Evolutionary conservation across 2,888 invertebrate genomes (phyloP).

Genomic region (Harpagoxenus sublaevis): DNA sequence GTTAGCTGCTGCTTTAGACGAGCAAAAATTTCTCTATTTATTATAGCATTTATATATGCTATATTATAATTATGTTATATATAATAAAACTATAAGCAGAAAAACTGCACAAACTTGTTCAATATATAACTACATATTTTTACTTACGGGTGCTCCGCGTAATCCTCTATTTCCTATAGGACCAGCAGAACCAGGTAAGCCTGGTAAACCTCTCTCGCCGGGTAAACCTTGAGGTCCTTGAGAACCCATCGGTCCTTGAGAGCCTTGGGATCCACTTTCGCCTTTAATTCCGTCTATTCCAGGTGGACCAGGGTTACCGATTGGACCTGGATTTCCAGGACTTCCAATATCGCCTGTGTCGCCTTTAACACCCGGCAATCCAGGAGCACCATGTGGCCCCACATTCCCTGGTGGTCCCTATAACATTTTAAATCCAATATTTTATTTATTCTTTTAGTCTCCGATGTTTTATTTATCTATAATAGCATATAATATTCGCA

Average conservation of each 20-base stretch:
- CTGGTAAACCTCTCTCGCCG: constrained; percentile 91
- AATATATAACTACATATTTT: constrained; percentile 6
- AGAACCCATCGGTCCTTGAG: constrained; percentile 91
- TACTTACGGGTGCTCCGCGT: constrained; percentile 89
- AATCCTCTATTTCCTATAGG: constrained; percentile 89
- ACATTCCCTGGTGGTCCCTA: constrained; percentile 91
- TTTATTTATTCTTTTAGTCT: not conserved
- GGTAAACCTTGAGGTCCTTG: constrained; percentile 90
- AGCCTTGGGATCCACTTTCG: constrained; percentile 91
- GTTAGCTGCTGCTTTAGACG: too few species aligned
- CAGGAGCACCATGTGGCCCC: constrained; percentile 90
- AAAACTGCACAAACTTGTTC: constrained; percentile 27
- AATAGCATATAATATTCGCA: not conserved
- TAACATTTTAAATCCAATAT: constrained; percentile 42
- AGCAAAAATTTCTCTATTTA: too few species aligned
- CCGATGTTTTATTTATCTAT: not conserved
- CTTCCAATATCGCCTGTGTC: constrained; percentile 90
- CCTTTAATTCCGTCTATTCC: constrained; percentile 93
- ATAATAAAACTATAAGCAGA: not conserved
- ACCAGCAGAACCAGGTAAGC: constrained; percentile 89
- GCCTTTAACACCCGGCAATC: constrained; percentile 91
- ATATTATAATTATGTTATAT: not conserved
- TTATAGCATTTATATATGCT: too few species aligned
- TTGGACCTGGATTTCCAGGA: constrained; percentile 89
- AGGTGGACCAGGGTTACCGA: constrained; percentile 91